Evolutionary conservation across 2,113 vertebrate species (phyloP).

Genomic region (Eulemur macaco): DNA sequence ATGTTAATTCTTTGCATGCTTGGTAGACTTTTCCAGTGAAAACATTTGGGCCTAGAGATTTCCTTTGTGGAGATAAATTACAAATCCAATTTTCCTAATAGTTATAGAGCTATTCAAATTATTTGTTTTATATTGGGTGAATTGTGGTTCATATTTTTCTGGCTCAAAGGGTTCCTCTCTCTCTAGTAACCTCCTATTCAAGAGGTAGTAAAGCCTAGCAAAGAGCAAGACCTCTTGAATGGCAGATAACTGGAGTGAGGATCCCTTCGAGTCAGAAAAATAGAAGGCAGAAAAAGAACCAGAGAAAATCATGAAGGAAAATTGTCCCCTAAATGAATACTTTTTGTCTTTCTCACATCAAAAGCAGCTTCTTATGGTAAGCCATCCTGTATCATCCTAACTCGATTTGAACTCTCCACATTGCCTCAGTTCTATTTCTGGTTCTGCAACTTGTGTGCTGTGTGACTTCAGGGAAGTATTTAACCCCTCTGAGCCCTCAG

Average conservation of each 20-base stretch:
- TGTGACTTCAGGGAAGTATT: not conserved
- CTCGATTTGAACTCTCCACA: not conserved
- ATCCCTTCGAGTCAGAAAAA: not conserved
- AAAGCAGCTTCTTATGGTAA: not conserved
- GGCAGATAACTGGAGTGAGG: not conserved
- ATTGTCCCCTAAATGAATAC: not conserved
- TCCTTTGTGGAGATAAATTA: not conserved
- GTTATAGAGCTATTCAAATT: not conserved
- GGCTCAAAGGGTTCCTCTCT: not conserved
- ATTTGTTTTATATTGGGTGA: not conserved
- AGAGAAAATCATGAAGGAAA: not conserved
- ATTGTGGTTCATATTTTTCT: not conserved
- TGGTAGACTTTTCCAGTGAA: not conserved
- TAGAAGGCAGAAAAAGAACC: not conserved
- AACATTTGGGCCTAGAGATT: not conserved
- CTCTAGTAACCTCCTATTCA: not conserved
- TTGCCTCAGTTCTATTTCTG: not conserved
- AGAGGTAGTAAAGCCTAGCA: not conserved
- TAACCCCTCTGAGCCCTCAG: not conserved
- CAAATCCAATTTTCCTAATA: not conserved
- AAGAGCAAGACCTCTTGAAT: not conserved
- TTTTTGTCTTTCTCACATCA: not conserved
- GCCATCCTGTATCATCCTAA: fast-evolving
- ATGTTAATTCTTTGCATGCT: not conserved
- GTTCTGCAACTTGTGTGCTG: not conserved